These are phyloP conservation scores for Rana temporaria DNA, from an alignment of 2,113 vertebrate genomes.

Conservation along the genomic window DNA sequence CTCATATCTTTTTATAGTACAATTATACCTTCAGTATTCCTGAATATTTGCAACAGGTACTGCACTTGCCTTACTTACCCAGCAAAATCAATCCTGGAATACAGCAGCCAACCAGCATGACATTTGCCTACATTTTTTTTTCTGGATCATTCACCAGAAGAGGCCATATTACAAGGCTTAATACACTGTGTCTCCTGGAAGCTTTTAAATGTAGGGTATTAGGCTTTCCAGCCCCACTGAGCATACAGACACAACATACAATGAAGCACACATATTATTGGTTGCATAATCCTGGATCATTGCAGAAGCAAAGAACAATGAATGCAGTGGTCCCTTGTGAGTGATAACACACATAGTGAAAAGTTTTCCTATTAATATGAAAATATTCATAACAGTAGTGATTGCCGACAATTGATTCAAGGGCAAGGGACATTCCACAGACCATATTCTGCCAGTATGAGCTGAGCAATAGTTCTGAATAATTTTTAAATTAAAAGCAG, in stretches of 20 bases:
- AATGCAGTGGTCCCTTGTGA: no score
- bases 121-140: background rate
- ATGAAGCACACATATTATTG: background rate
- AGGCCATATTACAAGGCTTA: slow-evolving; percentile 43
- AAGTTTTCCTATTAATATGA: no score
- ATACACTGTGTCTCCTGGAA: slow-evolving; percentile 10
- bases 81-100: background rate
- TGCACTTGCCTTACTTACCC: background rate
- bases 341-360: no score
- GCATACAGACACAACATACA: slow-evolving; percentile 7
- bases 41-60: slow-evolving; percentile 24
- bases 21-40: background rate
- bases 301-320: background rate
- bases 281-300: background rate
- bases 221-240: background rate
- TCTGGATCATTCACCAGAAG: background rate
- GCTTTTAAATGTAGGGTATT: background rate
- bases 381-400: no score
- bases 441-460: no score
- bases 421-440: no score
- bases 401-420: no score
- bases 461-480: no score
- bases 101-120: background rate
- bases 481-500: no score
- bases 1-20: background rate